A percentile compares a stretch with the other conserved stretches of the same genome.
Evolutionary conservation across 2,113 vertebrate species (phyloP).

Genomic region (Myocastor coypus): DNA sequence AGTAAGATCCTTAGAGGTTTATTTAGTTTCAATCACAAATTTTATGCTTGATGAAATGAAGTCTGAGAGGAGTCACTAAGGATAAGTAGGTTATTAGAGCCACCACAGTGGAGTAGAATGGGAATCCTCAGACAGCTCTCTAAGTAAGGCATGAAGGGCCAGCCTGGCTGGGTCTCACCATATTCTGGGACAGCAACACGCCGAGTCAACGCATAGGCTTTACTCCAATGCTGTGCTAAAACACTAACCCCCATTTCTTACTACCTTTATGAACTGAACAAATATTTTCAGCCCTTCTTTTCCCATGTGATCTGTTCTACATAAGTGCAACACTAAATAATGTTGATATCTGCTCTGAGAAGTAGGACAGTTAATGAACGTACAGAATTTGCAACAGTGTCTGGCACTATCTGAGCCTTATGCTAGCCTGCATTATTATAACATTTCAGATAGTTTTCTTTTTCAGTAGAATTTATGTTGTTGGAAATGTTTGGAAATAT

Average conservation of each 20-base stretch:
- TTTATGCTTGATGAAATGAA: constrained; percentile 23
- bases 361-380: background rate
- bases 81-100: background rate
- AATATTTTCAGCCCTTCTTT: background rate
- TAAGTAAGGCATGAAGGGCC: background rate
- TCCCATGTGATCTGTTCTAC: background rate
- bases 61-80: background rate
- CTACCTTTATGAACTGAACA: background rate
- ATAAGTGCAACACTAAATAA: background rate
- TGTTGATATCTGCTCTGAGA: background rate
- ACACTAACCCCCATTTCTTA: background rate
- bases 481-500: background rate
- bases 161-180: background rate
- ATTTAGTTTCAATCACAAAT: background rate
- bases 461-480: background rate
- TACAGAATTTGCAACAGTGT: background rate
- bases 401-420: background rate
- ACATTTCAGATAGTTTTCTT: background rate
- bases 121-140: background rate
- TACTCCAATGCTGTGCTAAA: background rate
- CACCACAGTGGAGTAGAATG: background rate
- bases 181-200: background rate
- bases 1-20: background rate
- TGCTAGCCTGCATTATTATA: background rate
- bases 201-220: background rate